Conservation (phyloP, 2,888 invertebrate species). For the Cerastoderma edule region DNA sequence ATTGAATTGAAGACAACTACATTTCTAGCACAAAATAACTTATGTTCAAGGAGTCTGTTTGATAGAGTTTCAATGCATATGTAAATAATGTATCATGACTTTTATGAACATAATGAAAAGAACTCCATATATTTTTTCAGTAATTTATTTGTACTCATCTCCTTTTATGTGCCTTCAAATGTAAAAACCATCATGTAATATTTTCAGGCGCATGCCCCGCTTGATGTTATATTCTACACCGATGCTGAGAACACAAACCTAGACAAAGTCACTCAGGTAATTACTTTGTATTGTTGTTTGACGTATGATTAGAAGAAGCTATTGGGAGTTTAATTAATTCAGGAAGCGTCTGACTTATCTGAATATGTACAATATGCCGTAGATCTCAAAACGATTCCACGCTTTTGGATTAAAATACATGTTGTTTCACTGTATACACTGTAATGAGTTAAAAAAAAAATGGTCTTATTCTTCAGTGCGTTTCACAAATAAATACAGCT, state of each 20-base stretch:
- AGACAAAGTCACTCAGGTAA: neutral
- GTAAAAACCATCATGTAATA: neutral
- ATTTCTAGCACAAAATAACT: no score
- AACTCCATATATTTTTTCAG: no score
- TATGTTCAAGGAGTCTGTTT: no score
- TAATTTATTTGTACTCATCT: no score
- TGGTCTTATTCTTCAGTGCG: neutral
- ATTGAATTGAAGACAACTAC: no score
- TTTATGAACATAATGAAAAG: no score
- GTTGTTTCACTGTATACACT: neutral
- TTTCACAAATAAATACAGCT: no score
- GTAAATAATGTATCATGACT: no score
- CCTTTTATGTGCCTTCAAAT: neutral
- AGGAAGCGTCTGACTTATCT: no score
- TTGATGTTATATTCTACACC: neutral
- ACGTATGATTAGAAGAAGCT: neutral
- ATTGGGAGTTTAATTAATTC: neutral
- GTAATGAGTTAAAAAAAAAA: neutral
- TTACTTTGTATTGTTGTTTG: neutral
- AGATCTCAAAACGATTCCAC: no score
- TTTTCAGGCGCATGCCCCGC: neutral
- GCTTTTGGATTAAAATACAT: neutral
- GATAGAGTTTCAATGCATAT: no score
- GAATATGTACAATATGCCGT: no score
- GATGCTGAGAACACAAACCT: neutral